These are phyloP conservation scores for Drosophila neocordata DNA, from an alignment of 1,140 invertebrate species.

Conservation along the genomic window DNA sequence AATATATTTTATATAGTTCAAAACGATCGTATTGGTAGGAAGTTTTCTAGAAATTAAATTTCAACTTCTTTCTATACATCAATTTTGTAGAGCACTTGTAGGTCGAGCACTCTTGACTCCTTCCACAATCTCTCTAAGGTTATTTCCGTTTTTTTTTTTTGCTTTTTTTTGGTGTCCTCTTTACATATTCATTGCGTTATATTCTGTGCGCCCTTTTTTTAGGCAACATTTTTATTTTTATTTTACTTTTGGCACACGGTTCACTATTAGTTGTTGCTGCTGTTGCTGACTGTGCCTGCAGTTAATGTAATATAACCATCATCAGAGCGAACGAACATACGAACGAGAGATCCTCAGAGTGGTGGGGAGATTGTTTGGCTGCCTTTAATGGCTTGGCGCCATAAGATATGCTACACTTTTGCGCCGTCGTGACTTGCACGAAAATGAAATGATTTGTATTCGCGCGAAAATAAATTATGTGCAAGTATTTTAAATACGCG, in stretches of 20 bases:
- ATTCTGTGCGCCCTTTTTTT: conserved; percentile 38
- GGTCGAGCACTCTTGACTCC: conserved; percentile 19
- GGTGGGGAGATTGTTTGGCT: not conserved
- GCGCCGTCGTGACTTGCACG: conserved; percentile 68
- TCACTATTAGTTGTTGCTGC: conserved; percentile 58
- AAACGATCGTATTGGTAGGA: too few species aligned
- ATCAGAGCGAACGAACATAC: conserved; percentile 32
- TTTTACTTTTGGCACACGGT: conserved; percentile 71
- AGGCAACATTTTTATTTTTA: conserved; percentile 73
- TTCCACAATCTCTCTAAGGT: conserved; percentile 4
- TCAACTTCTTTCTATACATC: too few species aligned
- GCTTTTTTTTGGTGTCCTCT: conserved; percentile 5
- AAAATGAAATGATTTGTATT: conserved; percentile 81
- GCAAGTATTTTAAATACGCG: conserved; percentile 80
- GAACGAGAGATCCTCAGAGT: not conserved
- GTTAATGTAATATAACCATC: conserved; percentile 78
- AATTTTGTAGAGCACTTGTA: not conserved
- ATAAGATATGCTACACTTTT: conserved; percentile 69
- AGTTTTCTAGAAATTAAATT: too few species aligned
- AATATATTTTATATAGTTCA: too few species aligned
- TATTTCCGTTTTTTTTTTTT: not conserved
- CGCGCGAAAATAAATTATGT: conserved; percentile 80
- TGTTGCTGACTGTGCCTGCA: conserved; percentile 42
- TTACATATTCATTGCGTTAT: conserved; percentile 73
- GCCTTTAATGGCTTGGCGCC: conserved; percentile 62